A percentile compares a stretch with the other conserved stretches of the same genome.
Conservation (phyloP, 1,140 invertebrate genomes). For the Ericerus pela region DNA sequence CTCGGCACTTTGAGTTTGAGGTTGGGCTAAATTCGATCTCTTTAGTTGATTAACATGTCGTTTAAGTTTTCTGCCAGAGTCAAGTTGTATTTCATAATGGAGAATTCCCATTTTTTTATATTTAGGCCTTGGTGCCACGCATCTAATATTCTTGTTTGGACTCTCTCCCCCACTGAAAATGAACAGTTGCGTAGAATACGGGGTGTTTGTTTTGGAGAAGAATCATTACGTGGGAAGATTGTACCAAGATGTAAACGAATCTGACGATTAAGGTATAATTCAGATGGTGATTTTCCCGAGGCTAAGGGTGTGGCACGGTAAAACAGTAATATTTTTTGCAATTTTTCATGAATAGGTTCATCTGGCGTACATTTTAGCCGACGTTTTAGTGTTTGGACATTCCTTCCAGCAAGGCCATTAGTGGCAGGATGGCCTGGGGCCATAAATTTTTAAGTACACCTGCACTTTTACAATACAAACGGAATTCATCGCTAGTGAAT, state of each 20-base stretch:
- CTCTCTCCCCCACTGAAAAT: background rate
- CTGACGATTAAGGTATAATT: background rate
- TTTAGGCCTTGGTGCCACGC: background rate
- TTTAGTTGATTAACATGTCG: background rate
- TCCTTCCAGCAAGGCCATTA: slow-evolving; percentile 25
- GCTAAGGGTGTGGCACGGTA: slow-evolving; percentile 11
- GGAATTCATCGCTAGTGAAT: no score
- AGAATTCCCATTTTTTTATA: background rate
- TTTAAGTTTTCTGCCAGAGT: background rate
- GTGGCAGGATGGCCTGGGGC: slow-evolving; percentile 23
- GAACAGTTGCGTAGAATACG: background rate
- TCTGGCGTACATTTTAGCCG: slow-evolving; percentile 16
- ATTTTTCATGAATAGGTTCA: slow-evolving; percentile 5
- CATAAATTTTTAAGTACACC: slow-evolving; percentile 23
- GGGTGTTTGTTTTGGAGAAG: background rate
- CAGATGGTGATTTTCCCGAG: background rate
- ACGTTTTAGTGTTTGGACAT: slow-evolving; percentile 28
- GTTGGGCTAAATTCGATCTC: no score
- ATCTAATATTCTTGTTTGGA: background rate
- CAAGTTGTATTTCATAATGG: background rate
- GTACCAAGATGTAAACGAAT: background rate
- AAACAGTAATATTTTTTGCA: background rate
- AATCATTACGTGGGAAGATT: no score
- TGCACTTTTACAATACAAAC: no score
- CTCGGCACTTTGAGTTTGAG: no score